phyloP scores from a whole-genome alignment of 37 sponge, comb jelly and placozoan genomes.

The Oscarella lobularis region DNA sequence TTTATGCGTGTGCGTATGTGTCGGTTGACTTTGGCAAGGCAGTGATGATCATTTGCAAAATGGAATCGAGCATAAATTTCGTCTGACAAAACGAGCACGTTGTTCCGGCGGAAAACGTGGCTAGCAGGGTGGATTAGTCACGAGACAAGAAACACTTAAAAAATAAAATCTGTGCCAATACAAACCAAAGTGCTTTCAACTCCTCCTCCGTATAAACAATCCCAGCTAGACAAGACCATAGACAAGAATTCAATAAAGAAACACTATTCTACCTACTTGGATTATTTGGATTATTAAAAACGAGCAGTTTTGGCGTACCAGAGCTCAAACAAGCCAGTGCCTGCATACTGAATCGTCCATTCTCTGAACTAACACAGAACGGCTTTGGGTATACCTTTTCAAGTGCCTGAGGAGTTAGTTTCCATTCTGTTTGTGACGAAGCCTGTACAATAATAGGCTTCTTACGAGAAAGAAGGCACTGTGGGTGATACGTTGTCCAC shows the following conservation, averaged over 20 bases:
- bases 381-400: neutral
- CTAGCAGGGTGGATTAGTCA: neutral
- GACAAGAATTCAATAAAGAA: neutral
- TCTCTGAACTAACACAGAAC: too few relatives aligned
- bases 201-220: neutral
- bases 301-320: slow-evolving; percentile 2
- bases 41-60: neutral
- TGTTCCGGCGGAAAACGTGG: slow-evolving; percentile 2
- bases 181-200: neutral
- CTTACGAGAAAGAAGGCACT: slow-evolving; percentile 2
- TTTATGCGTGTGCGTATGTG: too few relatives aligned
- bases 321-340: neutral
- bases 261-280: slow-evolving; percentile 6
- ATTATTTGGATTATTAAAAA: slow-evolving; percentile 14
- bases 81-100: slow-evolving; percentile 7
- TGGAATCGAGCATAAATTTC: slow-evolving; percentile 7
- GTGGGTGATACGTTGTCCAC: slow-evolving; percentile 12
- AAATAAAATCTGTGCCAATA: neutral
- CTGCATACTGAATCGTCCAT: neutral
- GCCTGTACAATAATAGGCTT: neutral
- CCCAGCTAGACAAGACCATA: neutral
- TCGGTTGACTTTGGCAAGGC: slow-evolving; percentile 14
- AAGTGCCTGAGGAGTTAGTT: neutral
- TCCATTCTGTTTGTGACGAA: neutral
- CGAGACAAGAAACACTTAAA: neutral